Evolutionary conservation across 2,888 invertebrate genomes (phyloP).

Genomic region (Dynastes hyllus): DNA sequence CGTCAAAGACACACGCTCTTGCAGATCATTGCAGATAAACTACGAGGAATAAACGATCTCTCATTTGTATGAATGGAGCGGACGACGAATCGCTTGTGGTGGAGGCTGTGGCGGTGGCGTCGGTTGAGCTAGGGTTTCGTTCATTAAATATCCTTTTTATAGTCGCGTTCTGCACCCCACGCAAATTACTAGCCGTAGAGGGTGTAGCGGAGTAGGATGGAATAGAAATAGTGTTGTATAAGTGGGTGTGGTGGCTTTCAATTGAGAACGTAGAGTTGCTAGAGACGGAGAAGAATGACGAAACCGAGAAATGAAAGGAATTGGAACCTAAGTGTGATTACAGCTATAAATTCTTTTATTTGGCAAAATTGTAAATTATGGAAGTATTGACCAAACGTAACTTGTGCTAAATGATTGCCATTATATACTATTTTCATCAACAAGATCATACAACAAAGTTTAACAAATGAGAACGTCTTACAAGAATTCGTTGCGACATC

Average conservation of each 20-base stretch:
- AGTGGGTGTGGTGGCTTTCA: conserved; percentile 57
- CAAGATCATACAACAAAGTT: too few relatives aligned
- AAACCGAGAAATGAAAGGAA: too few relatives aligned
- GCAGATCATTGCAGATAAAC: conserved; percentile 55
- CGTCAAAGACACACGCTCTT: conserved; percentile 58
- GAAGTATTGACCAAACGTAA: too few relatives aligned
- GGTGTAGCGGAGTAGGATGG: background rate
- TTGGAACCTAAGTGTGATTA: too few relatives aligned
- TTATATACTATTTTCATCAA: too few relatives aligned
- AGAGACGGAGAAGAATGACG: background rate
- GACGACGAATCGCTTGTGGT: background rate
- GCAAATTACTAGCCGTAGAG: conserved; percentile 21
- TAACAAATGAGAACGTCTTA: too few relatives aligned
- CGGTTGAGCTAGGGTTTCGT: conserved; percentile 1
- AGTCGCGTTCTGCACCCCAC: conserved; percentile 60
- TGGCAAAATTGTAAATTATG: too few relatives aligned
- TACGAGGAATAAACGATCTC: conserved; percentile 55
- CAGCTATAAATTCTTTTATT: too few relatives aligned
- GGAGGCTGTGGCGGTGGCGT: background rate
- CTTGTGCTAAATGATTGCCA: too few relatives aligned
- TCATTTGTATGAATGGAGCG: conserved; percentile 49
- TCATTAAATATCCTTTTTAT: conserved; percentile 64
- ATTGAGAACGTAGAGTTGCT: background rate
- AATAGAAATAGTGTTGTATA: conserved; percentile 55
- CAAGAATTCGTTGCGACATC: too few relatives aligned